Evolutionary conservation across 2,888 invertebrate species (phyloP), one percentile per base, ranked within the genome.

Genomic region (Malthinus flaveolus): DNA sequence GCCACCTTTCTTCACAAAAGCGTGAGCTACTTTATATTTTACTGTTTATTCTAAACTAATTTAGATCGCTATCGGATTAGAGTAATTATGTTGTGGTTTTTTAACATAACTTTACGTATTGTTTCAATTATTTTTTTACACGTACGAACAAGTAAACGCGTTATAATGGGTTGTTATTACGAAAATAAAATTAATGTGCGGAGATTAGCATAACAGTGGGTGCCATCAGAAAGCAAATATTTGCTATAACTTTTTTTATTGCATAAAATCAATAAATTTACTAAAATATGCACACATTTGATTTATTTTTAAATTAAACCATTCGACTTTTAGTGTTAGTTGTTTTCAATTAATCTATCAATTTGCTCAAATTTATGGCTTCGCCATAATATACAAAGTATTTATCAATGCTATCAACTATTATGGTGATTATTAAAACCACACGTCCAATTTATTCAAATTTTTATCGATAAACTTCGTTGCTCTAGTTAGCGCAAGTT

Each of bases 21-120:
- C 56, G 48, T 52, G 60, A 54, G 51, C 56, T 56, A 60, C 56
- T 56, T 59, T 54, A 46, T 47, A 33, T 42, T 42, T 52, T 31
- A 45, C 49, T 46, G 44, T 45, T 55, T 33, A 23, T 23, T 23
- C 23, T 23, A 23, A 23, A 23, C 23, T 23, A 23, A 23, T 50
- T 44, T 34, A 49, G 56, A 60, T 56, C 49, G 49, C 49, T 13
- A 60, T 60, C 56, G 23, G 23, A 23, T 23, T 5, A 35, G 10
- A 9, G 52, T 56, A 56, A 60, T 60, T 60, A 60, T 51, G 44
- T 9, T 37, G 44, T 53, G 49, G 23, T 23, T 23, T 59, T 49
- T 59, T 54, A 46, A 52, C 49, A 36, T 39, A n/a, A 36, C 23
- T 47, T 35, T 46, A 46, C 50, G 50, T 51, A 15, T 45, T 37